These are phyloP conservation scores for Albula glossodonta DNA, from an alignment of 2,113 vertebrate species.

Conservation along the genomic window DNA sequence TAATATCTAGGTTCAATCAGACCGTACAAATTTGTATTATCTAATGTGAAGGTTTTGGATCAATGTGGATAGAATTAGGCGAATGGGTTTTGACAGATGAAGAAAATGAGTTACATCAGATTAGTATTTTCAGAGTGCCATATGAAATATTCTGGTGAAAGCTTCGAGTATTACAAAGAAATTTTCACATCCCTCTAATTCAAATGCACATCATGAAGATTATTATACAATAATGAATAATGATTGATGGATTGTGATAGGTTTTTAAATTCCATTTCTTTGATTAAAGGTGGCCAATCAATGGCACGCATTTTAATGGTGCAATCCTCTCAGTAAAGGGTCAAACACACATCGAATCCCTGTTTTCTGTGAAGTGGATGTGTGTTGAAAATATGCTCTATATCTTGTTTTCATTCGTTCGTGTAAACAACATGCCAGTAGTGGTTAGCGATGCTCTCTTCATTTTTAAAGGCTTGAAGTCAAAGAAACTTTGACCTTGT, in stretches of 20 bases:
- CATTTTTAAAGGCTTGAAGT: no score
- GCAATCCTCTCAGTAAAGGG: background rate
- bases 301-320: no score
- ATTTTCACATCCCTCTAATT: background rate
- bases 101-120: background rate
- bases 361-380: background rate
- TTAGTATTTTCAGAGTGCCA: background rate
- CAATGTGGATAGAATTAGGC: background rate
- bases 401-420: background rate
- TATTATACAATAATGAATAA: no score
- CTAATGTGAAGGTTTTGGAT: background rate
- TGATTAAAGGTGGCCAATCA: no score
- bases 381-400: background rate
- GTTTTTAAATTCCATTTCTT: no score
- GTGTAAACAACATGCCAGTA: background rate
- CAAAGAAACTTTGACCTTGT: no score
- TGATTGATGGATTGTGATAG: no score
- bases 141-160: background rate
- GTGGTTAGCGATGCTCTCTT: no score
- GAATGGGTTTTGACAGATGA: background rate
- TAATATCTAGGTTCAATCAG: constrained; percentile 7
- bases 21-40: constrained; percentile 3
- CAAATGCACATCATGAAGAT: no score
- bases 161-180: background rate
- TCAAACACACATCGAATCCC: background rate